Evolutionary conservation across 2,797 vertebrate genomes (phyloP), one percentile per base, ranked within the genome.

Genomic region (Diceros bicornis): DNA sequence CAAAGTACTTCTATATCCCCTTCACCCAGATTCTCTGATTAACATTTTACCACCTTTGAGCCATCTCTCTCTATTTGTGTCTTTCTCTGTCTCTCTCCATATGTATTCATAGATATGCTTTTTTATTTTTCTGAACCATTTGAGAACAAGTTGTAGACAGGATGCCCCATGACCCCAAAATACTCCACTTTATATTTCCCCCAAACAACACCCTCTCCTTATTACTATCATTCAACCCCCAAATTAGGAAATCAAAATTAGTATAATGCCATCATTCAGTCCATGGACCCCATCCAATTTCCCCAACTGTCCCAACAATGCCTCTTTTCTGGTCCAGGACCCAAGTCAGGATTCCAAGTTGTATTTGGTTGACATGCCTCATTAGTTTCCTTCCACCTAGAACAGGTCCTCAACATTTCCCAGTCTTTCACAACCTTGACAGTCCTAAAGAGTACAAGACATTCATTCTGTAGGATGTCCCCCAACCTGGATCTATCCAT

Each of bases 181-280:
- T 57, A 69, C 21, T 55, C 74, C 75, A 77, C 32, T 55, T 34
- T 87, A 23, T 64, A 82, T 71, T 96, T 83, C 41, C 66, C 89
- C 25, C 23, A 55, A 64, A 78, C 62, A 71, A 20, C 29, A 27
- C 47, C 86, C 50, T 96, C 27, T 94, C 47, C 44, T 91, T 52
- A 18, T 82, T 41, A 75, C 52, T 64, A 37, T 57, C 37, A 27
- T 69, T 69, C 79, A 83, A 78, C n/a, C n/a, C 82, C 93, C 74
- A 44, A 37, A 95, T 87, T 12, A 96, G 83, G 69, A 96, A 74
- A 77, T 83, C 52, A 84, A 41, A 84, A 77, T 66, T n/a, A 78
- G n/a, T 64, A 57, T 74, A 79, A 69, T n/a, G 44, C 20, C n/a
- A 25, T 62, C 55, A 16, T 72, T 86, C 84, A 37, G 12, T 27